These are phyloP conservation scores for Tupaia chinensis DNA, from an alignment of 2,113 vertebrate genomes.

Conservation along the genomic window DNA sequence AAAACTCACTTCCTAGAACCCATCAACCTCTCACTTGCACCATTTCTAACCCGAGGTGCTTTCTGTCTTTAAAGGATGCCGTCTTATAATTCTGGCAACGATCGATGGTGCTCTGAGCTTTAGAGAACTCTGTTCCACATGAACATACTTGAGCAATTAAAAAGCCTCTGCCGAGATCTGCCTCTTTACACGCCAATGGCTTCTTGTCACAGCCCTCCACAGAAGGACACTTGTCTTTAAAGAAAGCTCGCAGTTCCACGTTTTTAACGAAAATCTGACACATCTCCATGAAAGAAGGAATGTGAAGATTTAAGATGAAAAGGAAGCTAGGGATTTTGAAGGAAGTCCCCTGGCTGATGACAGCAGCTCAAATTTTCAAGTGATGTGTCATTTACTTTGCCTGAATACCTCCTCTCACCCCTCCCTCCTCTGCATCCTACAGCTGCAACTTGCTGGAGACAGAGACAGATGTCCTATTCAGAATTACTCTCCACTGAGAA, in stretches of 20 bases:
- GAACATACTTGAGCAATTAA: background rate
- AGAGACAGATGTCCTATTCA: background rate
- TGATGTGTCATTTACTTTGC: background rate
- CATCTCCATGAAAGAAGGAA: background rate
- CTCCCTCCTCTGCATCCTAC: background rate
- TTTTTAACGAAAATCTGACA: slow-evolving; percentile 2
- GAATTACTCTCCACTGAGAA: background rate
- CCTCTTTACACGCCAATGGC: background rate
- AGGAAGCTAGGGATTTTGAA: background rate
- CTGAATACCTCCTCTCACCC: background rate
- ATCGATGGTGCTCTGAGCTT: background rate
- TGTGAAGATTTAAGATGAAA: background rate
- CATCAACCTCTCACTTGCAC: background rate
- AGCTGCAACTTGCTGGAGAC: background rate
- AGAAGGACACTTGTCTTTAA: background rate
- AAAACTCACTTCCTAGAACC: background rate
- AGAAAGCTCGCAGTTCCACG: background rate
- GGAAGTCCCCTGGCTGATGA: background rate
- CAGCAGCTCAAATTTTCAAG: background rate
- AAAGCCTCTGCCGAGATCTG: background rate
- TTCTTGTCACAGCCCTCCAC: slow-evolving; percentile 15
- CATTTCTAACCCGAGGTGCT: background rate
- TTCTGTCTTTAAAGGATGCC: background rate
- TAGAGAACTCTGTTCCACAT: background rate
- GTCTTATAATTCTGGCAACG: background rate